Base-by-base conservation (phyloP, 2,888 invertebrate genomes). In the Phragmatobia fuliginosa region DNA sequence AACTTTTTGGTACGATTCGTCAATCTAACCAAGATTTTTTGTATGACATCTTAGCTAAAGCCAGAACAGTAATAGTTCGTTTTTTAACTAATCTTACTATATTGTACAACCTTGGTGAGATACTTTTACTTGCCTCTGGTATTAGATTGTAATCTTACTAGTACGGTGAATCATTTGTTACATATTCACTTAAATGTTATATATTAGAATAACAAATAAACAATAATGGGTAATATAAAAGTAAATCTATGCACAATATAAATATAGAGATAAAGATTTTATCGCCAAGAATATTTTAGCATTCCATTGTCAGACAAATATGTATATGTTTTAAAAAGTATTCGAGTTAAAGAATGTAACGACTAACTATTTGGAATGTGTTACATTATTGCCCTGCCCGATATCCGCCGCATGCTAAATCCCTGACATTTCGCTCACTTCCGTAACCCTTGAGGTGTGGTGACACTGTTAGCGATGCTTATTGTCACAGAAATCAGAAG, bases 401-500 rank as follows among this genome's bases (percentile, higher is more conserved):
- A 81, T 83, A 87, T 87, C 84, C 85, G 86, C 83, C 81, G 83
- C 82, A 84, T 75, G 66, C 76, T 71, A 72, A 86, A 89, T 88
- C 94, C 93, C 88, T 94, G 93, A 94, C 94, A 94, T 94, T 94
- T 93, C 76, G 81, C 73, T 76, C 73, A 78, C 86, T 89, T 91
- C 91, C 91, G 89, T 87, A 87, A 90, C 88, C 87, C 85, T 84
- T 83, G 69, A 64, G 76, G 74, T 72, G 67, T 64, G 77, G 77
- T 63, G 36, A 33, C 38, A 72, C 28, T 77, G 56, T 32, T 31
- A 69, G 79, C 79, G 83, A 21, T 60, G 25, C 21, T 66, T 69
- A 69, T 52, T 68, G 62, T 31, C 28, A n/a, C 25, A 38, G 21
- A 38, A 16, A 38, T 38, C 10, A 62, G 5, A 31, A 38, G 18